phyloP scores from a whole-genome alignment of 1,140 invertebrate genomes.

The Vanessa tameamea region DNA sequence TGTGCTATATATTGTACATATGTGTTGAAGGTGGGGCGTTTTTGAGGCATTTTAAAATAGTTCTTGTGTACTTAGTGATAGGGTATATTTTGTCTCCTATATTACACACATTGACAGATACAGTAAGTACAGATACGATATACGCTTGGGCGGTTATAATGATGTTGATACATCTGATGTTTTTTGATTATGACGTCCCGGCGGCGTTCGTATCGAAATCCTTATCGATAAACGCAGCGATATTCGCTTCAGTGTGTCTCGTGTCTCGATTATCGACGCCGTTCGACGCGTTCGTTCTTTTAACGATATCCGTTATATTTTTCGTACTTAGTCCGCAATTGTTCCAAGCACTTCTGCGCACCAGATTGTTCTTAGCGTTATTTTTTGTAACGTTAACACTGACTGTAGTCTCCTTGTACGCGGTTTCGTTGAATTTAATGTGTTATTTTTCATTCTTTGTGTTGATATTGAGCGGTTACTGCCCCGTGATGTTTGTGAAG shows the following conservation, averaged over 20 bases:
- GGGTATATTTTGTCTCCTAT: slow-evolving; percentile 94
- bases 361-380: slow-evolving; percentile 58
- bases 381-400: slow-evolving; percentile 54
- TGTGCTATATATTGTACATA: slow-evolving; percentile 83
- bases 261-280: slow-evolving; percentile 93
- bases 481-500: slow-evolving; percentile 89
- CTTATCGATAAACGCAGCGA: slow-evolving; percentile 92
- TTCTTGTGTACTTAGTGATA: slow-evolving; percentile 90
- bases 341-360: slow-evolving; percentile 82
- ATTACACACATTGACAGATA: slow-evolving; percentile 96
- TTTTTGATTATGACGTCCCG: slow-evolving; percentile 94
- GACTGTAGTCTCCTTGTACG: slow-evolving; percentile 81
- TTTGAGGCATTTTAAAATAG: slow-evolving; percentile 83
- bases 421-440: slow-evolving; percentile 82
- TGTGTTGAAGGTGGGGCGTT: slow-evolving; percentile 53
- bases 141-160: slow-evolving; percentile 94
- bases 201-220: slow-evolving; percentile 91
- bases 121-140: slow-evolving; percentile 98
- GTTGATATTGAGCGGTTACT: slow-evolving; percentile 86
- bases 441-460: slow-evolving; percentile 83
- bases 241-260: slow-evolving; percentile 96
- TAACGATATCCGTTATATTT: slow-evolving; percentile 91
- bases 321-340: slow-evolving; percentile 95
- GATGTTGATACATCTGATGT: slow-evolving; percentile 93
- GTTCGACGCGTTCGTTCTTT: slow-evolving; percentile 92